Base-by-base conservation (phyloP, 2,113 vertebrate species). In the Lichenostomus cassidix region DNA sequence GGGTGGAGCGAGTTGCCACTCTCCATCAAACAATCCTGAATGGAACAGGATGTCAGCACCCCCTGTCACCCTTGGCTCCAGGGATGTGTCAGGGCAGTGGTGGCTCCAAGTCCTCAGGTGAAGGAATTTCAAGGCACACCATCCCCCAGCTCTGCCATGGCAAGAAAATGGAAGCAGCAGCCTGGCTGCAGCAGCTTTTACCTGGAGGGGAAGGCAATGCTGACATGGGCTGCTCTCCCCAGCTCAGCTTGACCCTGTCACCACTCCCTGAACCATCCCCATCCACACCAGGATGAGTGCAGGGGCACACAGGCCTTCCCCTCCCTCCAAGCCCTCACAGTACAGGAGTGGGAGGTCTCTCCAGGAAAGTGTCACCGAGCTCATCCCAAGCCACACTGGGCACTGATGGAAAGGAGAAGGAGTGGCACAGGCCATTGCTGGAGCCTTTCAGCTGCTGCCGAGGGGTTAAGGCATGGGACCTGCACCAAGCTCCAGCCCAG, bases 21-120 rank as follows among this genome's bases (percentile, higher is more conserved):
- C n/a, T 65, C 64, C 55, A 56, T 83, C 55, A 19, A 70, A 37
- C 27, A 65, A 31, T 23, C 10, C 29, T 0, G 2, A 55, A 23
- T 27, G 73, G 42, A 74, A 39, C 4, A 37, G 56, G 25, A 65
- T 11, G 35, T 19, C 71, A 77, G 29, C 42, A 53, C 2, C 22
- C 46, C 19, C 10, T 41, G 52, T 25, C 56, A 73, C 47, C 68
- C 0, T 0, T 2, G 3, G 56, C 87, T 77, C 69, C 0, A 0
- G 39, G 50, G 23, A 50, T 0, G 1, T 17, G 39, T 44, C 58
- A 62, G 67, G 25, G n/a, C 47, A 65, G 10, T 2, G 13, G 42
- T 86, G 55, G 39, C 84, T 92, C 35, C 11, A 28, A 37, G 39
- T 7, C 31, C 17, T 6, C 5, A 4, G 17, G 22, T 2, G 4